Conservation (phyloP, 2,113 vertebrate species). For the Nannobrachium achirus region DNA sequence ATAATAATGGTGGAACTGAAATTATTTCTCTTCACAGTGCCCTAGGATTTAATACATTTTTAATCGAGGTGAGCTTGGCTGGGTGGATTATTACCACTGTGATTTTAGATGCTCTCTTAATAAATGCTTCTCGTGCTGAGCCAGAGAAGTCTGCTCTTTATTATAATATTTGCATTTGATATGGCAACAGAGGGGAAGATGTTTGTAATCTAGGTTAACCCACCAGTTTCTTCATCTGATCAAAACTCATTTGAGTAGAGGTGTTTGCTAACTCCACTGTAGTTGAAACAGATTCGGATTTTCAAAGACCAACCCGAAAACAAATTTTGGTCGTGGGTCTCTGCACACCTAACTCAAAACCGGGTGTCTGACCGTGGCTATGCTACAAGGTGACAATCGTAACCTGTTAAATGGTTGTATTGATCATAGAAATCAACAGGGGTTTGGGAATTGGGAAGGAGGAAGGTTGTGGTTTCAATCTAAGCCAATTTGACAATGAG, state of each 20-base stretch:
- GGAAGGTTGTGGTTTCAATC: constrained; percentile 68
- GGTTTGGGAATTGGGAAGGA: constrained; percentile 37
- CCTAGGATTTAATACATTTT: constrained; percentile 79
- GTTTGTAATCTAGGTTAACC: constrained; percentile 56
- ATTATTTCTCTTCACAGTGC: constrained; percentile 78
- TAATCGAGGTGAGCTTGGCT: constrained; percentile 76
- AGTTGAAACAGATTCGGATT: constrained; percentile 31
- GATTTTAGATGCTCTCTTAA: constrained; percentile 71
- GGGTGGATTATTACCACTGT: constrained; percentile 73
- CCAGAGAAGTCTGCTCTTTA: constrained; percentile 53
- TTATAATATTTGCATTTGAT: constrained; percentile 73
- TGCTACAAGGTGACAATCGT: constrained; percentile 56
- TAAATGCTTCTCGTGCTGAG: constrained; percentile 68
- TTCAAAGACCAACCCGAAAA: constrained; percentile 2
- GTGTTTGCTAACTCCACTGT: constrained; percentile 44
- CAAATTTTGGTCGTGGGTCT: constrained; percentile 30
- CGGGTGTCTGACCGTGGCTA: constrained; percentile 41
- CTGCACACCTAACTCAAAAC: constrained; percentile 40
- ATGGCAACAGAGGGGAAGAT: constrained; percentile 62
- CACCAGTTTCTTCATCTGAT: constrained; percentile 44
- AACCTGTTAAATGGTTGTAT: constrained; percentile 57
- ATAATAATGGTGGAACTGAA: constrained; percentile 75
- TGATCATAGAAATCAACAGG: constrained; percentile 52
- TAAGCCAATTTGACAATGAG: constrained; percentile 76
- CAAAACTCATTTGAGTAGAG: constrained; percentile 24